phyloP scores from a whole-genome alignment of 2,113 vertebrate species.

The Dendropsophus ebraccatus region DNA sequence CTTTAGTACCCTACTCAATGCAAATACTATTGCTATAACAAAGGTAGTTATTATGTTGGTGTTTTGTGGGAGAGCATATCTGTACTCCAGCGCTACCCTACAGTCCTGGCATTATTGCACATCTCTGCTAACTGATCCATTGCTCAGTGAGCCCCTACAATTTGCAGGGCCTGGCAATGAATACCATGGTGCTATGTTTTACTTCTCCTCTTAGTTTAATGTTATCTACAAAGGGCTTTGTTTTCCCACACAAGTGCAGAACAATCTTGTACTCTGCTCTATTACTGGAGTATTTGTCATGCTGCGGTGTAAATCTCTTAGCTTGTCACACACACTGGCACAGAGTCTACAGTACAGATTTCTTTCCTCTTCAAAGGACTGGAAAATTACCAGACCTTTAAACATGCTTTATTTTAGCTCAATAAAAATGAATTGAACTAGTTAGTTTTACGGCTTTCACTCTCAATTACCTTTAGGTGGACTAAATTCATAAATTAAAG shows the following conservation, averaged over 20 bases:
- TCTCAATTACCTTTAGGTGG: background rate
- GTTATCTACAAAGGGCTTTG: background rate
- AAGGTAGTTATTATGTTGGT: too few species aligned
- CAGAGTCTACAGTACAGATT: background rate
- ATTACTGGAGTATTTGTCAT: background rate
- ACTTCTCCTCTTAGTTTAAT: background rate
- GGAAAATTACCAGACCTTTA: conserved; percentile 43
- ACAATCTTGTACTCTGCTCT: background rate
- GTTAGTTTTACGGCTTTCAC: background rate
- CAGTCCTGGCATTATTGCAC: background rate
- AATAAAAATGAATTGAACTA: conserved; percentile 12
- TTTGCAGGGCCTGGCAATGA: background rate
- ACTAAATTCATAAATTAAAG: background rate
- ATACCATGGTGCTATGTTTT: too few species aligned
- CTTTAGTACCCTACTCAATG: too few species aligned
- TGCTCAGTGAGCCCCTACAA: background rate
- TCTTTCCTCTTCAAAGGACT: conserved; percentile 8
- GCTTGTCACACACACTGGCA: conserved; percentile 13
- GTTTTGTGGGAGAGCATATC: too few species aligned
- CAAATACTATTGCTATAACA: too few species aligned
- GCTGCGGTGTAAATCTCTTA: background rate
- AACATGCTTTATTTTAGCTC: background rate
- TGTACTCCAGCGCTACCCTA: too few species aligned
- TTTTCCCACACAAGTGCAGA: conserved; percentile 9
- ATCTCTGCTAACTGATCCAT: background rate